Evolutionary conservation across 2,113 vertebrate genomes (phyloP), one percentile per base, ranked within the genome.

Genomic region (Campylomormyrus tamandua): DNA sequence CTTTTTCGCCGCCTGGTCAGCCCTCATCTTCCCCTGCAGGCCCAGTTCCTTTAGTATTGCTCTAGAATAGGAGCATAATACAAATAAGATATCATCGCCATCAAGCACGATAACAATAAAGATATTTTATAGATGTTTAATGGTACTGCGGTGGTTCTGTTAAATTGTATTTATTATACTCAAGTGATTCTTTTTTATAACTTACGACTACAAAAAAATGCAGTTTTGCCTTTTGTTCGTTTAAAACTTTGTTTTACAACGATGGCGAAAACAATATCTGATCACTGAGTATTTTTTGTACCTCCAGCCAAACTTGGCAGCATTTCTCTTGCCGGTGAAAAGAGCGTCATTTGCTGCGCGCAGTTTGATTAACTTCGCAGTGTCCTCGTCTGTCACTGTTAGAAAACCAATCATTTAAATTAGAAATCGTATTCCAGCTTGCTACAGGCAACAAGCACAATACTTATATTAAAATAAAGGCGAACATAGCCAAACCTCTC

Each of bases 231-330:
- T 31, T 70, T 31, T 70, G 62, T 70, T 70, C 62, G 62, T 31
- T 70, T 11, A 13, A 31, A 70, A 70, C 62, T 13, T 11, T 4
- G 62, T 27, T 66, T 27, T 11, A 66, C 19, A 66, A 66, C n/a
- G 19, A 66, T 13, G n/a, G 62, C 39, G 49, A 83, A 58, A 39
- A 31, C 31, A 53, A 27, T 66, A 15, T n/a, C 1, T 15, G 19
- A 66, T 21, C 27, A 70, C 3, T 66, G 42, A 56, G 35, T 21
- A 84, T 56, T 31, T 31, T 13, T 10, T 52, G 91, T 88, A 96
- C 95, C 94, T 96, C 95, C 96, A 96, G 17, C 95, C 96, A 27
- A 95, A 93, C 87, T 96, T 96, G 70, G 96, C 95, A 0, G 95
- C 94, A 39, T 96, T 96, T 89, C 95, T 95, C 91, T 94, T 94